These are phyloP conservation scores for Brachionus calyciflorus DNA, from an alignment of 1,140 invertebrate genomes.

Conservation along the genomic window DNA sequence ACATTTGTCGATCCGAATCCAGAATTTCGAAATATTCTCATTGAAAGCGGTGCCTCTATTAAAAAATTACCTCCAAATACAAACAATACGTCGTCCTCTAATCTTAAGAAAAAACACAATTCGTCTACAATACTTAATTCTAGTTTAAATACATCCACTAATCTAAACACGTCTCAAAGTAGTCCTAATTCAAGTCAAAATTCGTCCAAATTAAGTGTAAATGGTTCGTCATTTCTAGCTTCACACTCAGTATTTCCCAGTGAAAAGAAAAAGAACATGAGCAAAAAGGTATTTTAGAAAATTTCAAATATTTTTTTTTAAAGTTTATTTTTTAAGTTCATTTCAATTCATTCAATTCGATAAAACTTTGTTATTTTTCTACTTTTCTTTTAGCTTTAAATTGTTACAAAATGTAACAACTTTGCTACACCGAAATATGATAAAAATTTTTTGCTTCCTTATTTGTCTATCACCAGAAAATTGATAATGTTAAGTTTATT, in stretches of 20 bases:
- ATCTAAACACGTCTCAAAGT: background rate
- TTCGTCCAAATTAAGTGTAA: background rate
- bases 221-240: conserved; percentile 10
- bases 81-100: background rate
- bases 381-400: too few relatives aligned
- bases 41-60: conserved; percentile 28
- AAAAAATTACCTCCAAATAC: background rate
- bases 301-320: background rate
- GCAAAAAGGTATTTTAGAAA: conserved; percentile 37
- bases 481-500: too few relatives aligned
- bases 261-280: conserved; percentile 23
- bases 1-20: conserved; percentile 38
- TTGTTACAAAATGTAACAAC: too few relatives aligned
- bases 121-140: background rate
- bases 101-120: conserved; percentile 5
- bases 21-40: conserved; percentile 11
- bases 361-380: too few relatives aligned
- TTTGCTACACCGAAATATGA: too few relatives aligned
- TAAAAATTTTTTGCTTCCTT: too few relatives aligned
- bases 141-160: background rate
- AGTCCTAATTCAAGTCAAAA: conserved; percentile 21
- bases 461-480: too few relatives aligned
- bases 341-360: too few relatives aligned
- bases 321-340: background rate
- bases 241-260: conserved; percentile 20